These are phyloP conservation scores for Marasmarcha lunaedactyla DNA, from an alignment of 2,888 invertebrate genomes.

Conservation along the genomic window DNA sequence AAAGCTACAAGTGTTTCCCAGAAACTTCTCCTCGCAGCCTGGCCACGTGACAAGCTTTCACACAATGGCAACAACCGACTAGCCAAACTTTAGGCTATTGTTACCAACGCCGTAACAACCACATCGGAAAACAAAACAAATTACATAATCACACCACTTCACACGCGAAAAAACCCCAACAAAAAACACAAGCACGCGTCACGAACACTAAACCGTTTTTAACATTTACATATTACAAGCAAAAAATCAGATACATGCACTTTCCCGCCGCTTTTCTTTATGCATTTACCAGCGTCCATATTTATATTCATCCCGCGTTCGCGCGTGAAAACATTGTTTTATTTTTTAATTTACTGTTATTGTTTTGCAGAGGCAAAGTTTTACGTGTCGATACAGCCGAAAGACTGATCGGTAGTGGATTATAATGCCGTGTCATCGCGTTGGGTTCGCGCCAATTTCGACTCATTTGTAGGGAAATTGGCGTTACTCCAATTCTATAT, in stretches of 20 bases:
- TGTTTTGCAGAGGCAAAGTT: constrained; percentile 4
- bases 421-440: constrained; percentile 30
- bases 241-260: constrained; percentile 19
- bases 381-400: constrained; percentile 26
- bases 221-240: constrained; percentile 7
- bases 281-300: constrained; percentile 42
- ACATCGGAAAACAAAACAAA: constrained; percentile 23
- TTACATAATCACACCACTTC: constrained; percentile 56
- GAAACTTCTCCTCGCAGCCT: too few relatives aligned
- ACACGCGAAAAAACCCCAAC: constrained; percentile 25
- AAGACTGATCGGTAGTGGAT: constrained; percentile 22
- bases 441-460: constrained; percentile 36
- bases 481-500: constrained; percentile 29
- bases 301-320: constrained; percentile 35
- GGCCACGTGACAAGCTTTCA: too few relatives aligned
- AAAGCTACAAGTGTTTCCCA: too few relatives aligned
- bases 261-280: constrained; percentile 4
- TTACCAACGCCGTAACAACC: constrained; percentile 9
- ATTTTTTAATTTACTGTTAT: constrained; percentile 7
- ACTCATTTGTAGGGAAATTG: constrained; percentile 27
- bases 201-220: constrained; percentile 21
- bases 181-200: constrained; percentile 25
- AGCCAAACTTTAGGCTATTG: background rate
- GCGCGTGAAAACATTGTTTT: constrained; percentile 42
- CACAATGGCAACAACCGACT: too few relatives aligned